Evolutionary conservation across 2,797 vertebrate genomes (phyloP).

Genomic region (Philypnodon macrostomus): DNA sequence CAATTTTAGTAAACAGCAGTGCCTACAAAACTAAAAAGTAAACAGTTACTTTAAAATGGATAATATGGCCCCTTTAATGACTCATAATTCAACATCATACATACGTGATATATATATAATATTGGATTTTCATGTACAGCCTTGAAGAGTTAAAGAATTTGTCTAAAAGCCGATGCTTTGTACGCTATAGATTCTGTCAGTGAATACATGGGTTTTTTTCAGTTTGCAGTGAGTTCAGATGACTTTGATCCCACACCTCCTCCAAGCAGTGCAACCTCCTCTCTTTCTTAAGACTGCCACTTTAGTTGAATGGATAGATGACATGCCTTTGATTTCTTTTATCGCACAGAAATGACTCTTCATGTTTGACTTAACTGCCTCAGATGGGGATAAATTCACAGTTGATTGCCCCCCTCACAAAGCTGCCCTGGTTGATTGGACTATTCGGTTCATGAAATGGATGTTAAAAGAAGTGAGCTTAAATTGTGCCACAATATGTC

Average conservation of each 20-base stretch:
- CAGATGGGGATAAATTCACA: constrained; percentile 35
- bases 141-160: constrained; percentile 30
- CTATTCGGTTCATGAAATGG: constrained; percentile 24
- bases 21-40: no score
- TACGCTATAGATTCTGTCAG: constrained; percentile 17
- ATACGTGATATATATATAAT: no score
- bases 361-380: constrained; percentile 52
- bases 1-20: no score
- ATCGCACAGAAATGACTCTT: constrained; percentile 33
- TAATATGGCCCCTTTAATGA: no score
- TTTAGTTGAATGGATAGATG: constrained; percentile 33
- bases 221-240: constrained; percentile 9
- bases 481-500: constrained; percentile 18
- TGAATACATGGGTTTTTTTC: constrained; percentile 9
- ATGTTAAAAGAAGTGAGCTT: constrained; percentile 6
- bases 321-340: constrained; percentile 52
- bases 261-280: constrained; percentile 26
- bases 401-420: constrained; percentile 45
- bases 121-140: constrained; percentile 21
- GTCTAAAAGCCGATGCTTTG: constrained; percentile 21
- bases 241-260: constrained; percentile 40
- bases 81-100: constrained; percentile 39
- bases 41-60: no score
- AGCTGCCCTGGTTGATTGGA: constrained; percentile 29
- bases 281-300: constrained; percentile 25